Conservation (phyloP, 2,113 vertebrate genomes). For the Aramus guarauna region DNA sequence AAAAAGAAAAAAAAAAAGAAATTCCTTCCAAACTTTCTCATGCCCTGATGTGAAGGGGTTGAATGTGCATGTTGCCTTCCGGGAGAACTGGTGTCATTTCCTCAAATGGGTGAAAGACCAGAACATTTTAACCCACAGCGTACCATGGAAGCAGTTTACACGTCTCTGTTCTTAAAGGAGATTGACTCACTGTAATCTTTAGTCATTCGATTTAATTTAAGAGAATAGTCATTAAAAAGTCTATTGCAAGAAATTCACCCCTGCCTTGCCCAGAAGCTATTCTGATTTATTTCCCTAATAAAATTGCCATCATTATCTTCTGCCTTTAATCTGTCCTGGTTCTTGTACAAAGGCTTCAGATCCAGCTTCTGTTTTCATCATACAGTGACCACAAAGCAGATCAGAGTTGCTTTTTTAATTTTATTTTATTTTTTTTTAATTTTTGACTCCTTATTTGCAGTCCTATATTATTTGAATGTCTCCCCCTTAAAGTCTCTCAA, state of each 20-base stretch:
- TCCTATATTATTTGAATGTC: neutral
- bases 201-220: neutral
- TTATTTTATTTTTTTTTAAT: too few relatives aligned
- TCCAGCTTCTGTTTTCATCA: conserved; percentile 12
- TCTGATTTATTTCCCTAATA: conserved; percentile 38
- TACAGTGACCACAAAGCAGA: neutral
- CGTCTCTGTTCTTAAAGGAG: neutral
- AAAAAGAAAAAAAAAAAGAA: neutral
- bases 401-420: neutral
- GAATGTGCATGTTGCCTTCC: conserved; percentile 46
- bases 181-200: neutral
- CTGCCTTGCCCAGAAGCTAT: conserved; percentile 31
- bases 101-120: conserved; percentile 52
- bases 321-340: neutral
- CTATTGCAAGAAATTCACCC: conserved; percentile 13
- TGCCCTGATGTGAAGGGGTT: conserved; percentile 54
- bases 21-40: conserved; percentile 56
- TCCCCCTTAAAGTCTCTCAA: neutral
- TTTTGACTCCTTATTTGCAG: neutral
- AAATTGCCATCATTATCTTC: neutral
- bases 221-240: conserved; percentile 6
- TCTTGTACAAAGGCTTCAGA: neutral
- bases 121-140: neutral
- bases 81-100: conserved; percentile 56
- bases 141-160: neutral